Base-by-base conservation (phyloP, 92 coral and sea anemone genomes). In the Epizoanthus ramosus region DNA sequence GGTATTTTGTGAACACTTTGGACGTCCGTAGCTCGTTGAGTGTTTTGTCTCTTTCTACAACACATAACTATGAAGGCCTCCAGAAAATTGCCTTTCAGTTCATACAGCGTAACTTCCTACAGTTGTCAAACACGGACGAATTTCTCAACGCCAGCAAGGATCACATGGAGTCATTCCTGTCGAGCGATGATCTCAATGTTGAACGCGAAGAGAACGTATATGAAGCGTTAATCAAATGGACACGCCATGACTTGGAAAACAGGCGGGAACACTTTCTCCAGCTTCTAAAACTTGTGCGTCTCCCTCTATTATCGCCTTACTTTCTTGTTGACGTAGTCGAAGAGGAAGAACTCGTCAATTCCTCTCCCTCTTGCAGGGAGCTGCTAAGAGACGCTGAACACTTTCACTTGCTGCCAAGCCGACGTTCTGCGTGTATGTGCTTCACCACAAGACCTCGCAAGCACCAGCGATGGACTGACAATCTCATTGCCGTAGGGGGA, bases 271-370 rank as follows among this genome's bases (percentile, higher is more conserved):
- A 33, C 14, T 77, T 77, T 45, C 59, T 59, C 23, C 70, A 43
- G 31, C 71, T 77, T 61, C 47, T 77, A 21, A 15, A 24, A 3
- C 71, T 77, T 0, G 82, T 77, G 21, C 82, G 82, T 12, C 53
- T 77, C 1, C 82, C 82, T 13, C 31, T 77, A 16, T 19, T 77
- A 19, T 77, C 82, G 41, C 82, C 82, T 21, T 77, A 77, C 24
- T 77, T 77, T 77, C 82, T 77, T 61, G 71, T 77, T 9, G 82
- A 77, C 37, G 71, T 77, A 50, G 82, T 77, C 7, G 82, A 77
- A 21, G 28, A 60, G 10, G 82, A 77, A 35, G 39, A 77, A 2
- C 71, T 77, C 9, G 82, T 77, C 15, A 61, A 23, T 37, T 3
- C 57, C 6, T 60, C 57, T 35, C 82, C 58, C 9, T 77, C 82